A percentile compares a stretch with the other conserved stretches of the same genome.
Evolutionary conservation across 2,797 vertebrate genomes (phyloP).

Genomic region (Gadopsis marmoratus): DNA sequence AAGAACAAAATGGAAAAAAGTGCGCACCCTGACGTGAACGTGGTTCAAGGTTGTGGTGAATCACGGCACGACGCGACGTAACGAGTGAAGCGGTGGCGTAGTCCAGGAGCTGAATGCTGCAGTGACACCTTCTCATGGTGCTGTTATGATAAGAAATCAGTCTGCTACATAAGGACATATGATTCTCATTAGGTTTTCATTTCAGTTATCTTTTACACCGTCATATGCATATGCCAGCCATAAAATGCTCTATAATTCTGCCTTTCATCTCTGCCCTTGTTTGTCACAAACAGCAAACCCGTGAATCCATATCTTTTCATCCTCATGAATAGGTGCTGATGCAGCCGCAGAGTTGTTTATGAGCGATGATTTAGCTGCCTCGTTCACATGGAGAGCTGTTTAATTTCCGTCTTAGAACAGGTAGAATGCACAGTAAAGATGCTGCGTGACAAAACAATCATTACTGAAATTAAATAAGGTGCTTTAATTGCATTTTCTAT

Average conservation of each 20-base stretch:
- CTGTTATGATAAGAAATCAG: neutral
- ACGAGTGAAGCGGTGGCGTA: neutral
- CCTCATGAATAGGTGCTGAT: neutral
- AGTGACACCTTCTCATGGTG: neutral
- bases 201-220: neutral
- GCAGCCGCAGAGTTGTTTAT: neutral
- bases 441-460: no score
- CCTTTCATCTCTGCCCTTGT: constrained; percentile 13
- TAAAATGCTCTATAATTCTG: neutral
- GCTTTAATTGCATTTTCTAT: neutral
- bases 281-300: neutral
- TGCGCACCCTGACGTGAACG: neutral
- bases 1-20: neutral
- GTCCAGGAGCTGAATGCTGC: neutral
- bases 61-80: neutral
- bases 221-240: neutral
- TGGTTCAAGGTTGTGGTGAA: neutral
- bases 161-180: neutral
- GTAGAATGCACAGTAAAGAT: neutral
- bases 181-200: neutral
- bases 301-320: neutral
- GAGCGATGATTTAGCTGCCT: neutral
- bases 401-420: neutral
- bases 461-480: no score
- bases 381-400: neutral